Percentiles rank a stretch among this genome's conserved stretches.
These are phyloP conservation scores for Gymnoscopelus braueri DNA, from an alignment of 2,797 vertebrate species.

Conservation along the genomic window DNA sequence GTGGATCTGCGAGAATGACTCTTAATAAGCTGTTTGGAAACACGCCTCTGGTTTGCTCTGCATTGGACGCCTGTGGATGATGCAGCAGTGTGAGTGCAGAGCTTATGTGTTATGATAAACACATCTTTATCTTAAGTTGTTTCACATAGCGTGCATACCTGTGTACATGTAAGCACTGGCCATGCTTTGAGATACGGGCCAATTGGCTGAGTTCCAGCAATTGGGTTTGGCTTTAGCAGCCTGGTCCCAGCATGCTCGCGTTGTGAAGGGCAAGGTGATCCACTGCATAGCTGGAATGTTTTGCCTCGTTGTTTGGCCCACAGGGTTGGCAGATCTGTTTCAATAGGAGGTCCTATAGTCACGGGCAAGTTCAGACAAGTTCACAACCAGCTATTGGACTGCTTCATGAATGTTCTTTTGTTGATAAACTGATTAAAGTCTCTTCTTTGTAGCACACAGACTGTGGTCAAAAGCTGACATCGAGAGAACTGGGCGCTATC, in stretches of 20 bases:
- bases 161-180: constrained; percentile 60
- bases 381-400: constrained; percentile 34
- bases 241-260: constrained; percentile 66
- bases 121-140: constrained; percentile 43
- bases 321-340: constrained; percentile 53
- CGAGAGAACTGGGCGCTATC: constrained; percentile 6
- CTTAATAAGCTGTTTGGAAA: not conserved
- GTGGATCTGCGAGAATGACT: not conserved
- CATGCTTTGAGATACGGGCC: constrained; percentile 58
- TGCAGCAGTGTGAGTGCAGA: not conserved
- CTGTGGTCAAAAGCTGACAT: constrained; percentile 4
- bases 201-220: constrained; percentile 68
- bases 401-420: constrained; percentile 4
- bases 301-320: constrained; percentile 64
- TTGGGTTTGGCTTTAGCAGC: constrained; percentile 52
- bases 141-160: constrained; percentile 62
- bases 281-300: constrained; percentile 77
- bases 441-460: constrained; percentile 8
- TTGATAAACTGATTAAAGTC: constrained; percentile 9
- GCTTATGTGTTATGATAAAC: constrained; percentile 40
- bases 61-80: not conserved
- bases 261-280: constrained; percentile 67
- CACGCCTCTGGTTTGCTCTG: not conserved
- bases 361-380: constrained; percentile 66
- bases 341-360: constrained; percentile 43